phyloP scores from a whole-genome alignment of 2,113 vertebrate genomes.

The Ciconia maguari region DNA sequence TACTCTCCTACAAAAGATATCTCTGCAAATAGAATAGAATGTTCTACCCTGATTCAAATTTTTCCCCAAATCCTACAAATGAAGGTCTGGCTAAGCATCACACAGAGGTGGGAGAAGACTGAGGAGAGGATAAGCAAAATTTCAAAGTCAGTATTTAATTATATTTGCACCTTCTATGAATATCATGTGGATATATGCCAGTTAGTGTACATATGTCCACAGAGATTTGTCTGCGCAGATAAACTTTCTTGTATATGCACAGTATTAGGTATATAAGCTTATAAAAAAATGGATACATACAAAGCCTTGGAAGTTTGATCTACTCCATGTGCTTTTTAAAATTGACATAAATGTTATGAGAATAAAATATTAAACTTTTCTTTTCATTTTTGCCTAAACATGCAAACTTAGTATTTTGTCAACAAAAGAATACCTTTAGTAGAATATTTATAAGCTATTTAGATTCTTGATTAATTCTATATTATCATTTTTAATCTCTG shows the following conservation, averaged over 20 bases:
- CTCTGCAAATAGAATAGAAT: neutral
- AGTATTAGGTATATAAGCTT: neutral
- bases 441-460: neutral
- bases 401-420: neutral
- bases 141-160: neutral
- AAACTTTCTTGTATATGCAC: neutral
- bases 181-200: neutral
- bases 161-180: neutral
- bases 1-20: neutral
- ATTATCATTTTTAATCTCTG: neutral
- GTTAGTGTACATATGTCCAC: accelerated
- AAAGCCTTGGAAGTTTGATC: neutral
- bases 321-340: neutral
- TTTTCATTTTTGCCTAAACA: neutral
- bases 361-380: neutral
- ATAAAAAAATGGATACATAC: neutral
- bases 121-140: neutral
- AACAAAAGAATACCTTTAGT: neutral
- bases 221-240: neutral
- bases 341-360: neutral
- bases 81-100: neutral
- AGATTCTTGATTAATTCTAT: neutral
- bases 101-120: neutral
- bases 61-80: neutral
- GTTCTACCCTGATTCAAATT: neutral